Percentiles rank a stretch among this genome's conserved stretches.
Conservation (phyloP, 2,797 vertebrate genomes). For the Coendou prehensilis region DNA sequence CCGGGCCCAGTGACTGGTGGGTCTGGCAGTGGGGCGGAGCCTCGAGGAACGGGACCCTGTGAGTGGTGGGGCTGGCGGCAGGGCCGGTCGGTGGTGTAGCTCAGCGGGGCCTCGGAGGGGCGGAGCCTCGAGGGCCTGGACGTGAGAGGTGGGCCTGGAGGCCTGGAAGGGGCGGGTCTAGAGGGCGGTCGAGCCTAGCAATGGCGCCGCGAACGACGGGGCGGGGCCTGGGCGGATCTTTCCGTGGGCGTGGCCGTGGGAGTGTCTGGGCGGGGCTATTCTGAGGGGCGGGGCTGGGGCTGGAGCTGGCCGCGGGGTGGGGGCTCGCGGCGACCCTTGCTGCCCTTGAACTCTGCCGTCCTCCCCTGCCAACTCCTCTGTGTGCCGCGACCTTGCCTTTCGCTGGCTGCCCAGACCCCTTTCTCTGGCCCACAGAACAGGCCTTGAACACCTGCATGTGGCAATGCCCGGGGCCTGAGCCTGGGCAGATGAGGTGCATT, state of each 20-base stretch:
- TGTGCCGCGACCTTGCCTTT: background rate
- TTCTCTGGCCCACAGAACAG: background rate
- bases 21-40: background rate
- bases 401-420: background rate
- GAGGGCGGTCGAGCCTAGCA: fast-evolving
- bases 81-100: background rate
- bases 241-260: background rate
- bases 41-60: background rate
- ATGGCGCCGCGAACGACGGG: too few species aligned
- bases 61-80: background rate
- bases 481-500: background rate
- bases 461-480: background rate
- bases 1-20: background rate
- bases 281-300: background rate
- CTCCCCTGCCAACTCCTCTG: too few species aligned
- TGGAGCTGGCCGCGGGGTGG: background rate
- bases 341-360: fast-evolving
- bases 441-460: background rate
- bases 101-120: background rate
- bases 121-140: background rate
- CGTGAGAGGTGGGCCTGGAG: background rate
- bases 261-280: background rate
- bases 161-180: background rate
- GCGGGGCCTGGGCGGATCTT: background rate
- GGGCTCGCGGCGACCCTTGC: fast-evolving